Percentiles rank a stretch among this genome's conserved stretches.
Evolutionary conservation across 2,888 invertebrate genomes (phyloP).

Genomic region (Pyrgus malvae): DNA sequence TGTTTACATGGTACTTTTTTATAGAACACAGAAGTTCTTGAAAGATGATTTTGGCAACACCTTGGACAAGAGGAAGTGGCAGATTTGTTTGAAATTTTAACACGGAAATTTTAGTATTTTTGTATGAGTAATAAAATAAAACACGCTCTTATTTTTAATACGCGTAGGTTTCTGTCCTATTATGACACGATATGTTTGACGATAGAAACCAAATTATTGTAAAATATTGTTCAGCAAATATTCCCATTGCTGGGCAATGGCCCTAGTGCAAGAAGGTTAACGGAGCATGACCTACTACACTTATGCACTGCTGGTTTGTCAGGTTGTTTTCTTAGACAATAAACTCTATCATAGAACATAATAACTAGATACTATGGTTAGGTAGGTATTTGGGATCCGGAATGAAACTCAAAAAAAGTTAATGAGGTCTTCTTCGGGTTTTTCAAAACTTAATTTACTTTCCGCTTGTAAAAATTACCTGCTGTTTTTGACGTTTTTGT

Average conservation of each 20-base stretch:
- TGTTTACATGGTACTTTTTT: conserved; percentile 30
- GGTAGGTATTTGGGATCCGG: not conserved
- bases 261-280: not conserved
- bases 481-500: not conserved
- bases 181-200: no score
- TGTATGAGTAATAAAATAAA: not conserved
- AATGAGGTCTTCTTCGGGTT: not conserved
- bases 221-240: not conserved
- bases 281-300: not conserved
- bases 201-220: no score
- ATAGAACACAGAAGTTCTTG: conserved; percentile 9
- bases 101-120: not conserved
- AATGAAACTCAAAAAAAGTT: not conserved
- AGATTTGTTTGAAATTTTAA: conserved; percentile 10
- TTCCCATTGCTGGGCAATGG: not conserved
- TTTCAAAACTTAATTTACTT: not conserved
- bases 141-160: not conserved
- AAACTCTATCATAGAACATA: no score
- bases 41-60: conserved; percentile 13
- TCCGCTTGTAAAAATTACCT: not conserved
- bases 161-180: not conserved
- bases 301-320: not conserved
- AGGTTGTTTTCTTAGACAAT: not conserved
- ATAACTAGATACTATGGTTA: no score
- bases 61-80: conserved; percentile 4